These are phyloP conservation scores for Heterotilapia buettikoferi DNA, from an alignment of 2,113 vertebrate genomes.

Conservation along the genomic window DNA sequence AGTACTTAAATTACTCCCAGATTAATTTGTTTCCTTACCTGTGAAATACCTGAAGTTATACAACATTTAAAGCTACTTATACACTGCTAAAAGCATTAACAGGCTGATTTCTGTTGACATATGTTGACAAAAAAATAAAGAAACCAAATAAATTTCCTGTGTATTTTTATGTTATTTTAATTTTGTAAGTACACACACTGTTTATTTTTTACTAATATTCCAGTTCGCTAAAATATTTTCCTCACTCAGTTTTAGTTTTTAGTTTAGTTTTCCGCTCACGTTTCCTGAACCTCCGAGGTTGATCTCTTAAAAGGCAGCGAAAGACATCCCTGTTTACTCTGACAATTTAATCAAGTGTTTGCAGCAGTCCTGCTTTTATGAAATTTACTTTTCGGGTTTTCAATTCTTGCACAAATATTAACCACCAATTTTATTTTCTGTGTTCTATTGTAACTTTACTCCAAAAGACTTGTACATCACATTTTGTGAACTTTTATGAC, in stretches of 20 bases:
- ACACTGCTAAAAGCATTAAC: neutral
- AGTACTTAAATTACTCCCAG: neutral
- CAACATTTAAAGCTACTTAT: neutral
- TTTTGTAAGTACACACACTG: rapidly evolving
- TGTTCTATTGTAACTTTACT: neutral
- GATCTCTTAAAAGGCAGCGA: neutral
- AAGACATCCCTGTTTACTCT: neutral
- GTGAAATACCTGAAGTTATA: neutral
- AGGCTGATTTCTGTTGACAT: neutral
- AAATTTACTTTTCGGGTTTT: neutral
- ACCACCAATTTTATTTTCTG: neutral
- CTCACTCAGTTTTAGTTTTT: neutral
- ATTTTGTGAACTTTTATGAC: neutral
- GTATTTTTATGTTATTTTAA: neutral
- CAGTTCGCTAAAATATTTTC: neutral
- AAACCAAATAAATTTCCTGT: neutral
- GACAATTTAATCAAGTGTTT: neutral
- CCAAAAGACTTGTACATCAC: rapidly evolving
- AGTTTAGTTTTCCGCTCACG: rapidly evolving
- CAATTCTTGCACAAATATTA: neutral
- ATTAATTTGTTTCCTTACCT: neutral
- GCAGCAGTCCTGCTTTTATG: neutral
- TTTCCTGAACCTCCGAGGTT: neutral
- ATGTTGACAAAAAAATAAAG: neutral
- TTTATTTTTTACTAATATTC: neutral